A percentile compares a stretch with the other conserved stretches of the same genome.
Evolutionary conservation across 2,888 invertebrate genomes (phyloP).

Genomic region (Stenurella melanura): DNA sequence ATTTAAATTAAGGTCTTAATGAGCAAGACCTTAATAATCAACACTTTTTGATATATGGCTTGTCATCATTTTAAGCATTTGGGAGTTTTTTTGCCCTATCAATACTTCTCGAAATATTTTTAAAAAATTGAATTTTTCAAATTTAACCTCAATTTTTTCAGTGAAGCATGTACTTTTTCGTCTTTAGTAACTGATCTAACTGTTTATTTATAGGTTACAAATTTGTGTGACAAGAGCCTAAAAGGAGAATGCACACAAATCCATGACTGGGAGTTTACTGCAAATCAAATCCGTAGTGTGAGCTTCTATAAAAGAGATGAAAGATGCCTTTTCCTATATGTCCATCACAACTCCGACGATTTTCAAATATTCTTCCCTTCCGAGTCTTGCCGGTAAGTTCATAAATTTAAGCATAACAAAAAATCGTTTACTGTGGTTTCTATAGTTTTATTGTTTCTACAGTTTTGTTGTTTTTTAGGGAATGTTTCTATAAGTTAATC

Average conservation of each 20-base stretch:
- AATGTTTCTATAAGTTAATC: slow-evolving; percentile 89
- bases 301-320: slow-evolving; percentile 97
- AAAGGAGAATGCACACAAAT: slow-evolving; percentile 87
- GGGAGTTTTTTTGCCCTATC: too few species aligned
- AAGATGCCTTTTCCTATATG: slow-evolving; percentile 96
- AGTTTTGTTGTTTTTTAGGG: slow-evolving; percentile 64
- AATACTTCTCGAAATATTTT: too few species aligned
- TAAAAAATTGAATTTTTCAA: too few species aligned
- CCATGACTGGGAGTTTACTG: slow-evolving; percentile 95
- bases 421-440: too few species aligned
- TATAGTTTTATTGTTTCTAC: too few species aligned
- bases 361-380: slow-evolving; percentile 99
- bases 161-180: too few species aligned
- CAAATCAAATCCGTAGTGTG: slow-evolving; percentile 91
- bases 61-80: too few species aligned
- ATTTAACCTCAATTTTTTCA: too few species aligned
- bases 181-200: too few species aligned
- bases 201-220: slow-evolving; percentile 71
- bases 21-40: too few species aligned
- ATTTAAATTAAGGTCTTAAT: too few species aligned
- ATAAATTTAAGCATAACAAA: neutral
- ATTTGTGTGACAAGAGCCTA: slow-evolving; percentile 87
- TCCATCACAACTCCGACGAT: slow-evolving; percentile 98
- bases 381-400: slow-evolving; percentile 79
- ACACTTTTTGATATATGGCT: too few species aligned